Evolutionary conservation across 2,113 vertebrate genomes (phyloP).

Genomic region (Meleagris gallopavo): DNA sequence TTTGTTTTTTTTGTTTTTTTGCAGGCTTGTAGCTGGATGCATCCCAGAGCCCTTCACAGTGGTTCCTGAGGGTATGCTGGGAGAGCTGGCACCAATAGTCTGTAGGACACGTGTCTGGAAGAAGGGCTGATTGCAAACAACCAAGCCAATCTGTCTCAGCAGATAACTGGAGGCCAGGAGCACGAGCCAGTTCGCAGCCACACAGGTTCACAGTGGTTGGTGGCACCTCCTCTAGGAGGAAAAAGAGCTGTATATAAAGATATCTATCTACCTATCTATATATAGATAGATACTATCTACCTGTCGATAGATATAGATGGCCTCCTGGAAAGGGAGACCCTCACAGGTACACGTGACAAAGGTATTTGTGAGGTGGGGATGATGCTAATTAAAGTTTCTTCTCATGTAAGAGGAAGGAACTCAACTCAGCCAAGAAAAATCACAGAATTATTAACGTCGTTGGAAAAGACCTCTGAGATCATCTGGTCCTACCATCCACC

Average conservation of each 20-base stretch:
- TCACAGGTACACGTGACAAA: fast-evolving
- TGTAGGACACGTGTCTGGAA: neutral
- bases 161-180: neutral
- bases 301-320: neutral
- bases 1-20: neutral
- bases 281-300: too few species aligned
- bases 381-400: neutral
- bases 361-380: fast-evolving
- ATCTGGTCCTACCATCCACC: too few species aligned
- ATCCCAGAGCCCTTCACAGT: neutral
- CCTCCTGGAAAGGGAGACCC: neutral
- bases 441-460: too few species aligned
- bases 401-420: neutral
- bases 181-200: neutral
- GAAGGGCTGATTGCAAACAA: neutral
- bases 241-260: neutral
- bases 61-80: neutral
- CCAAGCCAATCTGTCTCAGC: conserved; percentile 14
- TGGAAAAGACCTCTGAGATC: too few species aligned
- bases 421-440: neutral
- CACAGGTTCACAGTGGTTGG: neutral
- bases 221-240: neutral
- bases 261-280: too few species aligned
- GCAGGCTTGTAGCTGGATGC: neutral
- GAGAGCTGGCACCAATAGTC: neutral